These are phyloP conservation scores for Dreissena rostriformis DNA, from an alignment of 1,140 invertebrate species.

Conservation along the genomic window DNA sequence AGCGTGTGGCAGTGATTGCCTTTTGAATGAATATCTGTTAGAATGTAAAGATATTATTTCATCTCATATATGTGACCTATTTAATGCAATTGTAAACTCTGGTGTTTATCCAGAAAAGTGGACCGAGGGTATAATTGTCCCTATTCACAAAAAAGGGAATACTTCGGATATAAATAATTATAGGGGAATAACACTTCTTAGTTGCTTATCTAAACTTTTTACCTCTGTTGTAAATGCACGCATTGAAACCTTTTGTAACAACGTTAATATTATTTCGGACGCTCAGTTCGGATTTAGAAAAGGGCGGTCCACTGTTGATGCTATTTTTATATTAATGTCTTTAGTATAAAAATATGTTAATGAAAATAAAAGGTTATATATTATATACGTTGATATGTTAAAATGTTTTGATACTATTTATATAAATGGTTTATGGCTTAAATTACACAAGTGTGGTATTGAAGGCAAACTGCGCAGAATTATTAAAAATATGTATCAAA, in stretches of 20 bases:
- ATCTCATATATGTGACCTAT: conserved; percentile 9
- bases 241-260: conserved; percentile 4
- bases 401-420: too few species aligned
- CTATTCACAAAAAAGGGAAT: background rate
- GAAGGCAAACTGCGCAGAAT: background rate
- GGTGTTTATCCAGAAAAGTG: conserved; percentile 3
- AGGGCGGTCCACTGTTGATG: background rate
- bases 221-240: background rate
- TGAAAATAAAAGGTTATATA: background rate
- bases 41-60: conserved; percentile 7
- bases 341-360: background rate
- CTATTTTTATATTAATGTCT: background rate
- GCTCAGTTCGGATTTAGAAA: too few species aligned
- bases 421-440: too few species aligned
- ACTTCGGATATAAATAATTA: background rate
- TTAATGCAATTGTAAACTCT: background rate
- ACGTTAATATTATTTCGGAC: background rate
- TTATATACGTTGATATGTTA: background rate
- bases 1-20: background rate
- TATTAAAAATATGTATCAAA: background rate
- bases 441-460: background rate
- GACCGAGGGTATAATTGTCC: background rate
- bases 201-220: background rate
- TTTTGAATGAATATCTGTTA: conserved; percentile 3
- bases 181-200: background rate